Percentiles rank a stretch among this genome's conserved stretches.
Conservation (phyloP, 2,797 vertebrate species). For the Fringilla coelebs region DNA sequence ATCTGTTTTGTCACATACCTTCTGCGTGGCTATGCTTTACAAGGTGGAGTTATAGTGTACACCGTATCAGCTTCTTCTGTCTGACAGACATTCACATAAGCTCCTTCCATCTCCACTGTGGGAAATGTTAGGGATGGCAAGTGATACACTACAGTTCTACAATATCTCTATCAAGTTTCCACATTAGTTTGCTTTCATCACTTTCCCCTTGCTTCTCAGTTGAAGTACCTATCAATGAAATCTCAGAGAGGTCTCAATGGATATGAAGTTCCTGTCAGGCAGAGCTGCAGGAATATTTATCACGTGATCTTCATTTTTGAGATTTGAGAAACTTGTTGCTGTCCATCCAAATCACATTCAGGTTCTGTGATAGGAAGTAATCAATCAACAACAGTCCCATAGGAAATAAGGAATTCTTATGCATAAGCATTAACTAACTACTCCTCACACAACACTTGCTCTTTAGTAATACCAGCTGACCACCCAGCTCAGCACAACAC, state of each 20-base stretch:
- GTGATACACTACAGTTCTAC: not conserved
- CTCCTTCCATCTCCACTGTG: not conserved
- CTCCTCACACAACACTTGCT: not conserved
- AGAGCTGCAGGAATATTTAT: conserved; percentile 4
- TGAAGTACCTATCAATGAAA: conserved; percentile 20
- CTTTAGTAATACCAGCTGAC: not conserved
- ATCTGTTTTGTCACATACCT: not conserved
- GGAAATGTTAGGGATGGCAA: not conserved
- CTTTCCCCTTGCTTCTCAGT: conserved; percentile 13
- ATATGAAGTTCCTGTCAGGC: not conserved
- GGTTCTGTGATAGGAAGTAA: not conserved
- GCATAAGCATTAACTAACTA: not conserved
- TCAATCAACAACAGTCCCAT: conserved; percentile 1
- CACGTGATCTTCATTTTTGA: not conserved
- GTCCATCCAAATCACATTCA: not conserved
- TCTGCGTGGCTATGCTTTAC: not conserved
- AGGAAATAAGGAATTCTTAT: conserved; percentile 11
- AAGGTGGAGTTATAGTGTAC: not conserved
- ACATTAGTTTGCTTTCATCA: conserved; percentile 1
- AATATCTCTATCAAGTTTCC: conserved; percentile 4
- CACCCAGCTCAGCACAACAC: not conserved
- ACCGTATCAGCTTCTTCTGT: not conserved
- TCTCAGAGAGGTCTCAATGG: conserved; percentile 7
- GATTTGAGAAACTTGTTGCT: not conserved
- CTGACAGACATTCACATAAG: not conserved